Base-by-base conservation (phyloP, 2,113 vertebrate genomes). In the Grantiella picta region DNA sequence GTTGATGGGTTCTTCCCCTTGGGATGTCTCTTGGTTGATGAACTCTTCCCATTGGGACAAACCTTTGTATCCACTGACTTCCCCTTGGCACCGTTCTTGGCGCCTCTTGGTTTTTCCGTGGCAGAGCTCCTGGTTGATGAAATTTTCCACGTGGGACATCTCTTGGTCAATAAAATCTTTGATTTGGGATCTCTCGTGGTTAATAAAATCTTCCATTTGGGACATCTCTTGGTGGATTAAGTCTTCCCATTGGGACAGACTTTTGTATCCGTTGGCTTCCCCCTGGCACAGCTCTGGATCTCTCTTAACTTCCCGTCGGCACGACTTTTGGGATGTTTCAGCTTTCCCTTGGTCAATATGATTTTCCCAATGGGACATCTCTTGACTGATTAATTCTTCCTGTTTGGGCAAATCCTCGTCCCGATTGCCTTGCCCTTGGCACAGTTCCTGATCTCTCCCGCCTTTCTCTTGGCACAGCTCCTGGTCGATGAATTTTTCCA, bases 321-420 rank as follows among this genome's bases (percentile, higher is more conserved):
- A 7, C 53, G 7, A 3, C 24, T 57, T 44, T 33, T 23, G 63
- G 63, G 42, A 45, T 24, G 10, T 31, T 31, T 11, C 10, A 5
- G 20, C 28, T 64, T 31, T 23, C 63, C 40, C 31, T 24, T 1
- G 29, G 40, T 45, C 63, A 9, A 7, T 18, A 29, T 3, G 10
- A 21, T 33, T 31, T 24, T 33, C 63, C 63, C 29, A 24, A 2
- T 7, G 29, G 63, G 42, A 65, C 40, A 6, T 24, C 42, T 18
- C 42, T 14, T 27, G 53, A 17, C 17, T 12, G 23, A 4, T 20
- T 33, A 15, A 4, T 8, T 18, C 33, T 9, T 19, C 45, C 72
- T 33, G 0, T 0, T 4, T 64, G 64, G 33, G 9, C 64, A 7
- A 3, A 20, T 38, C 73, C 56, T 10, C 1, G 8, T 12, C 2